These are phyloP conservation scores for Orchesella flavescens DNA, from an alignment of 2,888 invertebrate species.

Conservation along the genomic window DNA sequence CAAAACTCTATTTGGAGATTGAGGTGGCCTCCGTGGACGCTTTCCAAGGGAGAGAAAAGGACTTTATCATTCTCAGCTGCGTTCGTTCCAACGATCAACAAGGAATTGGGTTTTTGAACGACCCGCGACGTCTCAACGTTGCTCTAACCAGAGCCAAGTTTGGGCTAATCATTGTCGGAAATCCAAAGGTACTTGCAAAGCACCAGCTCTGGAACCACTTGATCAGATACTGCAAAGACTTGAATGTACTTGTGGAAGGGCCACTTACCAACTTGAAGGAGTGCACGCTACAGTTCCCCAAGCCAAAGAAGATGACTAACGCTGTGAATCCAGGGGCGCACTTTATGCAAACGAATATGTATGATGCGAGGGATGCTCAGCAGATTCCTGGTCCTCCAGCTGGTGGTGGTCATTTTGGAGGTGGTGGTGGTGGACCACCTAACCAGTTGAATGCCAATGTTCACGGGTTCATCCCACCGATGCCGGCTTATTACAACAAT, in stretches of 20 bases:
- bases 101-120: constrained; percentile 98
- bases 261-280: constrained; percentile 97
- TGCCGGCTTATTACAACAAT: constrained; percentile 71
- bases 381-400: constrained; percentile 74
- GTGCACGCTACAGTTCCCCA: constrained; percentile 96
- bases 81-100: constrained; percentile 99
- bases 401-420: constrained; percentile 73
- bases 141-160: constrained; percentile 97
- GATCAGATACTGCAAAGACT: constrained; percentile 97
- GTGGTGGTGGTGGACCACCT: too few relatives aligned
- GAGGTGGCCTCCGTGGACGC: constrained; percentile 99
- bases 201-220: constrained; percentile 99
- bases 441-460: constrained; percentile 79
- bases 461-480: constrained; percentile 58
- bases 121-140: constrained; percentile 97
- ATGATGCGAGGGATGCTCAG: constrained; percentile 85
- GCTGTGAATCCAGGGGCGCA: constrained; percentile 95
- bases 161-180: constrained; percentile 98
- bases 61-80: constrained; percentile 99
- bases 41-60: constrained; percentile 99
- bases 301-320: constrained; percentile 96
- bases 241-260: constrained; percentile 96
- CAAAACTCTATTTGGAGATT: constrained; percentile 97
- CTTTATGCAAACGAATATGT: constrained; percentile 98
- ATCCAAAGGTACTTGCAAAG: constrained; percentile 98